phyloP scores from a whole-genome alignment of 2,113 vertebrate genomes.

The Austrofundulus limnaeus region DNA sequence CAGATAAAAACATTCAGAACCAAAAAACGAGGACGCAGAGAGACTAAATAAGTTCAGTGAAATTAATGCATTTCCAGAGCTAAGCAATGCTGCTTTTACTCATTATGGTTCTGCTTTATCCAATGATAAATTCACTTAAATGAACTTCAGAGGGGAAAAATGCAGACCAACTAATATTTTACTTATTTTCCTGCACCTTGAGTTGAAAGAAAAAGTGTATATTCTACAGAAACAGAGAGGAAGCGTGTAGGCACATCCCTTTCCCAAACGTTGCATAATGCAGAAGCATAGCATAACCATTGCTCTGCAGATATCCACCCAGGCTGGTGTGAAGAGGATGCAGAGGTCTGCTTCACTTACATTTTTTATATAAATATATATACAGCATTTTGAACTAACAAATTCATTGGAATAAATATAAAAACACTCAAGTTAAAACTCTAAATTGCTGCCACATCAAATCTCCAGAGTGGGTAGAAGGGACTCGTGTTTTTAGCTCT shows the following conservation, averaged over 20 bases:
- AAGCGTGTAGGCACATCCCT: constrained; percentile 23
- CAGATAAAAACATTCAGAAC: not conserved
- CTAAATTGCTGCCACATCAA: constrained; percentile 21
- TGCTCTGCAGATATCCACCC: constrained; percentile 19
- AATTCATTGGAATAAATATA: not conserved
- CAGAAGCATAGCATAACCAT: constrained; percentile 25
- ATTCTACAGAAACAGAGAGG: constrained; percentile 13
- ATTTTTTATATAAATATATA: not conserved
- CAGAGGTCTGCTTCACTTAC: constrained; percentile 5
- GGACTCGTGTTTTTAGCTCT: constrained; percentile 1
- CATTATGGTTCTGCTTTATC: not conserved
- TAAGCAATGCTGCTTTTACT: not conserved
- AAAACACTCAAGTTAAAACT: not conserved
- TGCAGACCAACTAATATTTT: not conserved
- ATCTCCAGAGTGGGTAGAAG: not conserved
- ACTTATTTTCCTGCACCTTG: constrained; percentile 25
- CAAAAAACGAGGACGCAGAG: not conserved
- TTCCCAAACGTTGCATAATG: constrained; percentile 30
- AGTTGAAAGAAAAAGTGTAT: constrained; percentile 35
- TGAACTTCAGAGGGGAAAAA: not conserved
- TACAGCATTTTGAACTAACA: not conserved
- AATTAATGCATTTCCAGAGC: not conserved
- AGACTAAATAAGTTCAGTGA: constrained; percentile 1
- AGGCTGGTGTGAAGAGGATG: not conserved
- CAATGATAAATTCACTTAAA: not conserved